Percentiles rank a stretch among this genome's conserved stretches.
Evolutionary conservation across 1,140 invertebrate genomes (phyloP).

Genomic region (Temnothorax curvispinosus): DNA sequence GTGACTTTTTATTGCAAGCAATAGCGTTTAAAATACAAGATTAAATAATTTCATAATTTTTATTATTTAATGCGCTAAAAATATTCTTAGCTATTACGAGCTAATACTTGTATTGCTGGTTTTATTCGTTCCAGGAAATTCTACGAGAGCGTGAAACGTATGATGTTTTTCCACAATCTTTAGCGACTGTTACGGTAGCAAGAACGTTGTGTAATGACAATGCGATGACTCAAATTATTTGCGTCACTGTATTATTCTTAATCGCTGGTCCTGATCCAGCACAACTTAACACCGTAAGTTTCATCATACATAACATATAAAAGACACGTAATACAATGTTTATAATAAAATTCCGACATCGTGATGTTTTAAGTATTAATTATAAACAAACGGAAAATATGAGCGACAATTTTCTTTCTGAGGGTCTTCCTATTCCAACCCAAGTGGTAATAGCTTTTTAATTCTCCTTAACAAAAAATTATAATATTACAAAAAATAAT

Average conservation of each 20-base stretch:
- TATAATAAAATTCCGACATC: not conserved
- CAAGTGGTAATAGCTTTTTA: no score
- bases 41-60: not conserved
- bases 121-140: constrained; percentile 1
- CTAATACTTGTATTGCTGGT: not conserved
- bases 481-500: no score
- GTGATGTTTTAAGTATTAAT: no score
- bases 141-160: not conserved
- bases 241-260: not conserved
- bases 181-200: not conserved
- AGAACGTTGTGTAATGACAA: constrained; percentile 10
- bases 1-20: constrained; percentile 6
- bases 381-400: no score
- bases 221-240: not conserved
- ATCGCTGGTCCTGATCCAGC: not conserved
- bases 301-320: not conserved
- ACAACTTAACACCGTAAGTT: constrained; percentile 14
- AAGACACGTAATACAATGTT: not conserved
- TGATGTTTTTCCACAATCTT: not conserved
- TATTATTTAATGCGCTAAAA: no score
- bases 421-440: no score
- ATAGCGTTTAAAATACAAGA: not conserved
- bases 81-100: not conserved
- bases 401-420: no score
- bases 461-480: no score